phyloP scores from a whole-genome alignment of 1,140 invertebrate genomes.

The Anagrus nilaparvatae region DNA sequence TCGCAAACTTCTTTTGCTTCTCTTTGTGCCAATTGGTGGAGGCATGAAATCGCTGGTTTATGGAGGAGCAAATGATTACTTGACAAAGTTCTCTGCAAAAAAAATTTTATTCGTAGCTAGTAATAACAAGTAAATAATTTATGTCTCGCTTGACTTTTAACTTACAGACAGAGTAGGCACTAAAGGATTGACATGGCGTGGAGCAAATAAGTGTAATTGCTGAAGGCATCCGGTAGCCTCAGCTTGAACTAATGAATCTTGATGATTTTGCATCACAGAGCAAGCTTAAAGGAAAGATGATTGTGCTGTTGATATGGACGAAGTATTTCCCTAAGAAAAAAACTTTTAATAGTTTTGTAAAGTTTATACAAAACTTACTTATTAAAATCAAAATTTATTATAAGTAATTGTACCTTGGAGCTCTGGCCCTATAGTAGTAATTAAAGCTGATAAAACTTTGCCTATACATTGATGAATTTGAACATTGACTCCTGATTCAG shows the following conservation, averaged over 20 bases:
- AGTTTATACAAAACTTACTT: too few species aligned
- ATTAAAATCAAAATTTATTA: too few species aligned
- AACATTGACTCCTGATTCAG: constrained; percentile 90
- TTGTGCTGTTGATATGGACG: constrained; percentile 57
- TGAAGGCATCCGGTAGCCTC: constrained; percentile 94
- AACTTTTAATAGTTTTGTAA: too few species aligned
- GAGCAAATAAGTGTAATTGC: constrained; percentile 95
- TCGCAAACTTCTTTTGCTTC: constrained; percentile 94
- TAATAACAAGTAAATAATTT: constrained; percentile 2
- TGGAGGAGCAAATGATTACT: constrained; percentile 83
- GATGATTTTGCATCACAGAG: constrained; percentile 86
- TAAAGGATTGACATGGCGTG: constrained; percentile 84
- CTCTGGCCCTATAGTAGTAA: constrained; percentile 97
- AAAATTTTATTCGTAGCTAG: neutral
- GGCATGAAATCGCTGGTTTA: constrained; percentile 87
- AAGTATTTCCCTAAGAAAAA: too few species aligned
- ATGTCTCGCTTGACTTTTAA: too few species aligned
- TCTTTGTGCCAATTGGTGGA: constrained; percentile 89
- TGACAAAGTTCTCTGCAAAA: constrained; percentile 63
- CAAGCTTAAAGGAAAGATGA: constrained; percentile 79
- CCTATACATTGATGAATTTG: constrained; percentile 92
- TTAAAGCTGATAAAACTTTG: constrained; percentile 83
- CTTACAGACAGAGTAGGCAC: constrained; percentile 90
- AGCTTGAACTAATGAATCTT: constrained; percentile 82
- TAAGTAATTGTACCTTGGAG: constrained; percentile 72